Evolutionary conservation across 2,113 vertebrate species (phyloP).

Genomic region (Tapirus terrestris): DNA sequence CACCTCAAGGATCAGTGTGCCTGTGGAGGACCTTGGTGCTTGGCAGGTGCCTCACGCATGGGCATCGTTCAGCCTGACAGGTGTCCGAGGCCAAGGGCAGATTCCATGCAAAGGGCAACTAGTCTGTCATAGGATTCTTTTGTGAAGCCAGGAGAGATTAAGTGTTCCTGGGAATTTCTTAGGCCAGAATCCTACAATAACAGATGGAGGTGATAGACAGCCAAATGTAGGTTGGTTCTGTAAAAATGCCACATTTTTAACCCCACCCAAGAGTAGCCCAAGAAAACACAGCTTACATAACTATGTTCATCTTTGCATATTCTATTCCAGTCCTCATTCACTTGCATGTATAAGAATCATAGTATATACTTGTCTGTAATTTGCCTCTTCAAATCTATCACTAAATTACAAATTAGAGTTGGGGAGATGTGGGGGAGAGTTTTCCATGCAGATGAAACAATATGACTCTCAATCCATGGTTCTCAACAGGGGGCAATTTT

Average conservation of each 20-base stretch:
- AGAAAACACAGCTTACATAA: not conserved
- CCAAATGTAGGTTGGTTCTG: not conserved
- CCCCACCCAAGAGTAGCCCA: not conserved
- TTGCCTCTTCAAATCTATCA: not conserved
- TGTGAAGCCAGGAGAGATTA: not conserved
- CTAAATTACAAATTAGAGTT: not conserved
- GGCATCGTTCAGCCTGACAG: not conserved
- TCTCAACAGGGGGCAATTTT: not conserved
- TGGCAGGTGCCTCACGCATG: not conserved
- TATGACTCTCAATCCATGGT: not conserved
- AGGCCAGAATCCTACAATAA: not conserved
- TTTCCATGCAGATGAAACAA: not conserved
- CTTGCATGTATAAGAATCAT: not conserved
- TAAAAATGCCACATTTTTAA: not conserved
- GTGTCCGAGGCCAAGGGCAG: not conserved
- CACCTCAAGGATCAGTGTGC: not conserved
- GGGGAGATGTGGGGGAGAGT: not conserved
- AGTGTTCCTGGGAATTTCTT: not conserved
- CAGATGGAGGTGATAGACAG: not conserved
- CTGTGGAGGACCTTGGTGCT: not conserved
- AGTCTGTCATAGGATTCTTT: not conserved
- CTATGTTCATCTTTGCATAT: not conserved
- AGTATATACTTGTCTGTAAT: not conserved
- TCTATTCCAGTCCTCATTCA: not conserved
- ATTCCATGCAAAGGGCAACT: not conserved